These are phyloP conservation scores for Maylandia zebra DNA, from an alignment of 2,113 vertebrate genomes.

Conservation along the genomic window DNA sequence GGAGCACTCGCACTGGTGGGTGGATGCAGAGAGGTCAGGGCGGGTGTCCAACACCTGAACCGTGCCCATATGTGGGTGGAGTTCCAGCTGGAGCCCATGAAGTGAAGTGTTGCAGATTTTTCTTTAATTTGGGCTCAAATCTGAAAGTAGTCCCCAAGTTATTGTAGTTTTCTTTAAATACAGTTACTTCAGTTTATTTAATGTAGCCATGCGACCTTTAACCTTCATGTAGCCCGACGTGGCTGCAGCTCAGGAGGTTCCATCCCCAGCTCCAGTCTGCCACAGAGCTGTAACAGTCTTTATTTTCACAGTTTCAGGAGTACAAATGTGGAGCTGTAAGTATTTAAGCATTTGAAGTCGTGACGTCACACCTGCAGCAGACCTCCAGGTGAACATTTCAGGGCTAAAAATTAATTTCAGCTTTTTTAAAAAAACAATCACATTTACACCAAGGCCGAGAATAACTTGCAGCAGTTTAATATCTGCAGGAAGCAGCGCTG, in stretches of 20 bases:
- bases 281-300: not conserved
- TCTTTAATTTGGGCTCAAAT: not conserved
- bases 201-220: not conserved
- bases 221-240: not conserved
- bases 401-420: fast-evolving
- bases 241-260: not conserved
- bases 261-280: fast-evolving
- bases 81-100: not conserved
- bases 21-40: not conserved
- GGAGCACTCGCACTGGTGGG: constrained; percentile 98
- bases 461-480: not conserved
- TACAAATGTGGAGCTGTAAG: not conserved
- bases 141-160: not conserved
- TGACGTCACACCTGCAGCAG: not conserved
- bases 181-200: not conserved
- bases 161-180: not conserved
- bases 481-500: not conserved
- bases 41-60: not conserved
- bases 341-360: not conserved
- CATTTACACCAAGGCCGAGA: not conserved
- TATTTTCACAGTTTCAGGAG: not conserved
- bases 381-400: not conserved
- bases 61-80: not conserved
- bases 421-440: not conserved
- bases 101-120: not conserved